phyloP scores from a whole-genome alignment of 2,113 vertebrate genomes.

The Cromileptes altivelis region DNA sequence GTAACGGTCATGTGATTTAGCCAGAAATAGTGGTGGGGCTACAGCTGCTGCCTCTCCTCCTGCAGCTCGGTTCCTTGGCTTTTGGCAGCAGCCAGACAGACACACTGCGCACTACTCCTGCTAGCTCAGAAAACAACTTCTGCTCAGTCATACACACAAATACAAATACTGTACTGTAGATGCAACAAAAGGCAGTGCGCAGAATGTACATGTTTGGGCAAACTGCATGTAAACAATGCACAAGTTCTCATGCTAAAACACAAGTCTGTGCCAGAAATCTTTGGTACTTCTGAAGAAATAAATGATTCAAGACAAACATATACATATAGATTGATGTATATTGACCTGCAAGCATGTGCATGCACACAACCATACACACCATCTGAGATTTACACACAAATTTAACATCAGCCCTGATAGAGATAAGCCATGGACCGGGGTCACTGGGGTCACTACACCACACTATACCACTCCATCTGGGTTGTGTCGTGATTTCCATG shows the following conservation, averaged over 20 bases:
- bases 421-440: slow-evolving; percentile 28
- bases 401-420: slow-evolving; percentile 22
- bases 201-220: slow-evolving; percentile 37
- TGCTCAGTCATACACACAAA: slow-evolving; percentile 74
- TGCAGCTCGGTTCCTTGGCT: slow-evolving; percentile 85
- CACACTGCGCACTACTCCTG: slow-evolving; percentile 79
- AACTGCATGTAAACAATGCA: slow-evolving; percentile 34
- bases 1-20: slow-evolving; percentile 89
- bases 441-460: slow-evolving; percentile 51
- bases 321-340: background rate
- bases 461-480: slow-evolving; percentile 51
- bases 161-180: slow-evolving; percentile 60
- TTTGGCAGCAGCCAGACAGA: slow-evolving; percentile 84
- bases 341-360: slow-evolving; percentile 7
- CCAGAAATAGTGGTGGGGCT: slow-evolving; percentile 89
- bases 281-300: background rate
- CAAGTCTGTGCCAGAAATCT: background rate
- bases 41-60: slow-evolving; percentile 87
- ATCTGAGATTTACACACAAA: slow-evolving; percentile 22
- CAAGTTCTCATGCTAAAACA: background rate
- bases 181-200: slow-evolving; percentile 48
- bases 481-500: slow-evolving; percentile 36
- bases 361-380: background rate
- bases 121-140: slow-evolving; percentile 81
- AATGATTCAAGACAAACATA: background rate